phyloP scores from a whole-genome alignment of 1,140 invertebrate genomes.

The Listronotus bonariensis region DNA sequence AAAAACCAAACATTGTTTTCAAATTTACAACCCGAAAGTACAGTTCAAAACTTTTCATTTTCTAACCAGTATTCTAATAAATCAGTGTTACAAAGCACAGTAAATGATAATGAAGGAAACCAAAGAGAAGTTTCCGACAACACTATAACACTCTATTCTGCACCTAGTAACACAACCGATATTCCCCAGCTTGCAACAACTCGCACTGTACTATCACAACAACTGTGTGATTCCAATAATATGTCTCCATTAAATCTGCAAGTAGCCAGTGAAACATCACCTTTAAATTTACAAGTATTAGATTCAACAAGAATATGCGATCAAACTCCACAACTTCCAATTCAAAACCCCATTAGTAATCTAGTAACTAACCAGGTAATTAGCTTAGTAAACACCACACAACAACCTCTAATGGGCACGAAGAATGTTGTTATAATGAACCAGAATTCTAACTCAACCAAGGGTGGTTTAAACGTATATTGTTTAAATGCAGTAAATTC shows the following conservation, averaged over 20 bases:
- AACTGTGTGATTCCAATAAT: constrained; percentile 1
- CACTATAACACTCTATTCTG: constrained; percentile 30
- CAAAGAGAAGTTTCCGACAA: not conserved
- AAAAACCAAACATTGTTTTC: not conserved
- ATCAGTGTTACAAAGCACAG: not conserved
- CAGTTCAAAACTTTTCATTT: not conserved
- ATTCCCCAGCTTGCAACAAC: constrained; percentile 9
- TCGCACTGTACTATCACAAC: not conserved
- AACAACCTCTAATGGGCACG: not conserved
- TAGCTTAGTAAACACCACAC: not conserved
- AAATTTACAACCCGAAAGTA: not conserved
- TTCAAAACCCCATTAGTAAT: constrained; percentile 15
- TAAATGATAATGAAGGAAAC: not conserved
- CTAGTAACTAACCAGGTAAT: constrained; percentile 4
- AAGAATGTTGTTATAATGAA: constrained; percentile 20
- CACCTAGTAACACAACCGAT: not conserved
- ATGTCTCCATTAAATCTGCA: constrained; percentile 32
- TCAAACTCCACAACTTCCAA: constrained; percentile 32
- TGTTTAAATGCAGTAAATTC: constrained; percentile 8
- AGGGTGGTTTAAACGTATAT: constrained; percentile 3
- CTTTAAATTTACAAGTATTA: constrained; percentile 26
- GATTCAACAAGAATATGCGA: constrained; percentile 13
- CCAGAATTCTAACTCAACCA: not conserved
- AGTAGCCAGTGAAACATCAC: constrained; percentile 27
- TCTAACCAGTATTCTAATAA: not conserved